Evolutionary conservation across 2,113 vertebrate genomes (phyloP), one percentile per base, ranked within the genome.

Genomic region (Penelope pileata): DNA sequence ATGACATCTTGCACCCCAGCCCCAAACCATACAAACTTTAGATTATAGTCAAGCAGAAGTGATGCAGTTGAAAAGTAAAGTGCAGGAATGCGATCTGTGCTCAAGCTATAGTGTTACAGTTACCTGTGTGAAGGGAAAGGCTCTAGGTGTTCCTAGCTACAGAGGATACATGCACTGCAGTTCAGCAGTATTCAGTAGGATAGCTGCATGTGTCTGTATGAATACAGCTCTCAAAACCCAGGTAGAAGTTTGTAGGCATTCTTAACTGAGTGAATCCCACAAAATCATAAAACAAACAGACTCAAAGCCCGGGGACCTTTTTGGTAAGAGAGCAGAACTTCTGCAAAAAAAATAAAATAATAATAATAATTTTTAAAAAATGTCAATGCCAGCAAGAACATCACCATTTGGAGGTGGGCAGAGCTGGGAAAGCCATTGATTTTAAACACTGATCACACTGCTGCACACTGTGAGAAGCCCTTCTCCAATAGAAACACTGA

Each of bases 401-500:
- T 14, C 17, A 63, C 23, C 50, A 78, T 22, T 64, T 67, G 16
- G 8, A n/a, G 66, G 24, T 68, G 48, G 43, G 68, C 1, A 2
- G 7, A 34, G 34, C 16, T 5, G 10, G 47, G 21, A 3, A n/a
- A 77, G 68, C 7, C 64, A 74, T 0, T 40, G 36, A 54, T 51
- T 86, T 83, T 7, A 83, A 88, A 66, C 2, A 32, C 0, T 4
- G 54, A 32, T 29, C 36, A 42, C 6, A 10, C n/a, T 42, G 48
- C 11, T 14, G 22, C 18, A 16, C 27, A 45, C 54, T 2, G 30
- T 0, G 0, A 68, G 74, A 64, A 62, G 40, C 34, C n/a, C 13
- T 82, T 72, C 73, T 60, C 69, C 0, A 0, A 5, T 6, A 29
- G 0, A 1, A 1, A 64, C 23, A 36, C 12, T 75, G 42, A 73